A percentile compares a stretch with the other conserved stretches of the same genome.
phyloP scores from a whole-genome alignment of 2,888 invertebrate genomes.

The Ceriagrion tenellum region DNA sequence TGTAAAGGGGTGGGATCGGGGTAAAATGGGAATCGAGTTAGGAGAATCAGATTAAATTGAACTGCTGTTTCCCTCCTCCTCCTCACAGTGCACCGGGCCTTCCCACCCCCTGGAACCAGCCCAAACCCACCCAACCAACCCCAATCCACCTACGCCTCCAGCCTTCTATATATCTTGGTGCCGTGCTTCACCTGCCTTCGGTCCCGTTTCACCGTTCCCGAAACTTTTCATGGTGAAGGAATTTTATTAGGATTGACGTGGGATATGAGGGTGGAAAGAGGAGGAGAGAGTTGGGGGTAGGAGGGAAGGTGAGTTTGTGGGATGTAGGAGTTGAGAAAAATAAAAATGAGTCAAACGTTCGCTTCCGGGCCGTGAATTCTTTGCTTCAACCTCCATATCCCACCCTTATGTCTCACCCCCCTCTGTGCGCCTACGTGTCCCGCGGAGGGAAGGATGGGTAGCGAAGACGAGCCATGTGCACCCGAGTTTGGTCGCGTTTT shows the following conservation, averaged over 20 bases:
- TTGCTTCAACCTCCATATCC: neutral
- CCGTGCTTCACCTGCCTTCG: neutral
- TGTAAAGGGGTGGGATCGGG: constrained; percentile 48
- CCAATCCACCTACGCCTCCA: no score
- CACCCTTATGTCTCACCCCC: neutral
- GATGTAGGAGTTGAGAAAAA: neutral
- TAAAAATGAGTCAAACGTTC: constrained; percentile 45
- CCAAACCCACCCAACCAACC: neutral
- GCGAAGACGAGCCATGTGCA: neutral
- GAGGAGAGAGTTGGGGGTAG: neutral
- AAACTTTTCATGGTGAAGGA: neutral
- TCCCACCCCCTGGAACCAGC: neutral
- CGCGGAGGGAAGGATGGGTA: neutral
- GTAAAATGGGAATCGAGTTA: constrained; percentile 67
- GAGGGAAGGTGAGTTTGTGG: neutral
- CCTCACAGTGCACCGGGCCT: neutral
- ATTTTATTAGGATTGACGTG: constrained; percentile 47
- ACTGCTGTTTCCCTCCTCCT: neutral
- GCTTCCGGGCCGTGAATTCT: neutral
- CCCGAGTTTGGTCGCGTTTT: neutral
- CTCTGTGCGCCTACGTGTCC: neutral
- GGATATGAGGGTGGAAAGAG: no score
- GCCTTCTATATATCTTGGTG: no score
- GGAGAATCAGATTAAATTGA: constrained; percentile 63
- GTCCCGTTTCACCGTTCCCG: neutral